Percentiles rank a stretch among this genome's conserved stretches.
Conservation (phyloP, 2,113 vertebrate genomes). For the Ellobius talpinus region DNA sequence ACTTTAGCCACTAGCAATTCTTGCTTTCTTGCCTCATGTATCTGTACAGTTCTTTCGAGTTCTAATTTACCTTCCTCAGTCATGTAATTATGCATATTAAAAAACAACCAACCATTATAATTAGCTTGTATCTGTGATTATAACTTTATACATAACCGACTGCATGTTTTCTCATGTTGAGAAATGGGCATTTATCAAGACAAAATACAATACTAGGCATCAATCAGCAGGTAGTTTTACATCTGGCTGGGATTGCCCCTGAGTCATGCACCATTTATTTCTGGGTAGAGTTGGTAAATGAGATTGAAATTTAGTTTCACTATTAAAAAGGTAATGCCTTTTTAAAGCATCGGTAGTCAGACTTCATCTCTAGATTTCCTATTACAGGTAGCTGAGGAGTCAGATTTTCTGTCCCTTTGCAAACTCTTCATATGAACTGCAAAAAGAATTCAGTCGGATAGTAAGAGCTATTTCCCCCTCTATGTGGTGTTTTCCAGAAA, state of each 20-base stretch:
- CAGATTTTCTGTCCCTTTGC: background rate
- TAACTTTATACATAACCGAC: background rate
- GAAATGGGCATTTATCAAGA: background rate
- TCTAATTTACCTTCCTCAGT: background rate
- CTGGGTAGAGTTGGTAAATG: background rate
- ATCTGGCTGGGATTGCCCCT: background rate
- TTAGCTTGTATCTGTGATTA: background rate
- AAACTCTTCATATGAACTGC: background rate
- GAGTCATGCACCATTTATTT: background rate
- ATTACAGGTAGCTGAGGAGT: accelerated
- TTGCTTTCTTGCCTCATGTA: background rate
- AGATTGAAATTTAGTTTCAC: background rate
- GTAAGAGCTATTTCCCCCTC: background rate
- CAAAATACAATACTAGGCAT: background rate
- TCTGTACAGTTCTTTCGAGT: background rate
- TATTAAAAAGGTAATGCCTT: background rate
- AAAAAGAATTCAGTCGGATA: background rate
- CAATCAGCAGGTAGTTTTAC: background rate
- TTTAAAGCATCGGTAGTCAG: background rate
- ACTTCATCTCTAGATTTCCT: background rate
- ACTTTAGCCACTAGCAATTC: background rate
- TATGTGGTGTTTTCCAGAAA: background rate
- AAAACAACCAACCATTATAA: background rate
- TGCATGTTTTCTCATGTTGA: background rate
- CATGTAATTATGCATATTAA: background rate